A percentile compares a stretch with the other conserved stretches of the same genome.
These are phyloP conservation scores for Strigops habroptila DNA, from an alignment of 2,113 vertebrate species.

Conservation along the genomic window DNA sequence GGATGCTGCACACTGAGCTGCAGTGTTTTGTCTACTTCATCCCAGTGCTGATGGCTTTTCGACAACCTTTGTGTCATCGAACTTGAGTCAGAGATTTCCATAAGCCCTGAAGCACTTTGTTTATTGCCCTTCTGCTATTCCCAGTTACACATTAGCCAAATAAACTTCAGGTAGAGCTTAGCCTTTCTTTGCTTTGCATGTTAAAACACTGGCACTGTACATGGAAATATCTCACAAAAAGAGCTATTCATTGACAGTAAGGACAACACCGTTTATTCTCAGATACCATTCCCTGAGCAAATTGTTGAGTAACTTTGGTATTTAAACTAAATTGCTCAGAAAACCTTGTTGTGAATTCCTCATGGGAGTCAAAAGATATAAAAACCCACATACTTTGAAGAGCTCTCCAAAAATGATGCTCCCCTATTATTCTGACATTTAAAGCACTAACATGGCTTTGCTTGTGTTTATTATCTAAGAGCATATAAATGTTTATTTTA, in stretches of 20 bases:
- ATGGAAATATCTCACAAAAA: not conserved
- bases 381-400: not conserved
- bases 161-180: not conserved
- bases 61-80: not conserved
- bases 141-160: not conserved
- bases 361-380: not conserved
- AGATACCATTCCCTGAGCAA: not conserved
- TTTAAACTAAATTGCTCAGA: not conserved
- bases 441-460: not conserved
- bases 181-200: not conserved
- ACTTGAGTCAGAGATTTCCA: not conserved
- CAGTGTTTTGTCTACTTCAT: not conserved
- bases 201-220: not conserved
- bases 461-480: not conserved
- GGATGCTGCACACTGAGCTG: not conserved
- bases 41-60: not conserved
- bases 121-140: not conserved
- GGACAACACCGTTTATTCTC: not conserved
- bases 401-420: not conserved
- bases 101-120: not conserved
- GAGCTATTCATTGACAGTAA: not conserved
- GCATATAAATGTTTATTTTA: not conserved
- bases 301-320: not conserved
- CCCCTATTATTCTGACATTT: not conserved
- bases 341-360: not conserved